Evolutionary conservation across 2,797 vertebrate species (phyloP).

Genomic region (Buceros bicornis): DNA sequence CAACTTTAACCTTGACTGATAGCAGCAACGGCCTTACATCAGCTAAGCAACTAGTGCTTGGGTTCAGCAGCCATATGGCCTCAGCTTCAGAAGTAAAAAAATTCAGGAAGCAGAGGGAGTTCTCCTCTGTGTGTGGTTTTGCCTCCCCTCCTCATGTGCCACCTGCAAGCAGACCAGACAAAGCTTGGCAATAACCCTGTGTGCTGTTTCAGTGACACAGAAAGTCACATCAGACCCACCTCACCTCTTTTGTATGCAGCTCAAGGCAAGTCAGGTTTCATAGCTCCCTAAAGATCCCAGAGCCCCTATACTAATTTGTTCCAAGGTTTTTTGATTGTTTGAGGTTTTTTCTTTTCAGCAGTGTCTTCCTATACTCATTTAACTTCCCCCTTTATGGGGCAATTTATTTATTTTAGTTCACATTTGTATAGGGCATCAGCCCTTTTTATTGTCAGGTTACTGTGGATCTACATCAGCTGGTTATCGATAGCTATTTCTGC

Average conservation of each 20-base stretch:
- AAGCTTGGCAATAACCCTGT: neutral
- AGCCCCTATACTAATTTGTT: constrained; percentile 17
- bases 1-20: neutral
- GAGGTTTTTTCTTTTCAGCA: neutral
- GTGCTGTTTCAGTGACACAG: neutral
- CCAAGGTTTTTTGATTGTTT: neutral
- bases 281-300: neutral
- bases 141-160: neutral
- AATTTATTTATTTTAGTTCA: constrained; percentile 17
- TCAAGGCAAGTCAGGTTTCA: constrained; percentile 9
- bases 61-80: neutral
- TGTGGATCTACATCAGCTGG: neutral
- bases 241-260: neutral
- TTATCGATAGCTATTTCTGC: neutral
- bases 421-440: neutral
- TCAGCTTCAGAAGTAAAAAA: neutral
- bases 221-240: neutral
- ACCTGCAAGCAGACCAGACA: neutral
- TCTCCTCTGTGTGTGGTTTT: neutral
- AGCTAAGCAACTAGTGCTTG: neutral
- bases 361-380: neutral
- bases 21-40: accelerated
- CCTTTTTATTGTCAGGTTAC: neutral
- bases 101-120: neutral
- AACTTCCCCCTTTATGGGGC: neutral